Percentiles rank a stretch among this genome's conserved stretches.
Conservation (phyloP, 2,797 vertebrate genomes). For the Hippocampus kuda region DNA sequence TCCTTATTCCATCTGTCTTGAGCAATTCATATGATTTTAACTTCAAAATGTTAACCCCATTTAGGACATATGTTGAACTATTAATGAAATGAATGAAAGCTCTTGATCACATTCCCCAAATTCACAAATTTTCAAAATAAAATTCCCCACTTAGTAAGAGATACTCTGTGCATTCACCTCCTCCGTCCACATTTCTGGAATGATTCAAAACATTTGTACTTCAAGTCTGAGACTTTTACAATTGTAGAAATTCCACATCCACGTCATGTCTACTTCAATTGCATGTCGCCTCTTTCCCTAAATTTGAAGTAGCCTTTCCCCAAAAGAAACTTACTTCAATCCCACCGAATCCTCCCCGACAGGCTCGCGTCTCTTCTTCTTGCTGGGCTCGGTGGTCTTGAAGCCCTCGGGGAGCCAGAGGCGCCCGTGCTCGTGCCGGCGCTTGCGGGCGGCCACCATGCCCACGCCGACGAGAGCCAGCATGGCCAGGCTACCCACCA, state of each 20-base stretch:
- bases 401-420: constrained; percentile 99
- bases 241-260: too few relatives aligned
- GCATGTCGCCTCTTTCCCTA: constrained; percentile 18
- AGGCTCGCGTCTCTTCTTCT: constrained; percentile 94
- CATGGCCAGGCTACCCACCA: constrained; percentile 66
- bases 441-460: constrained; percentile 86
- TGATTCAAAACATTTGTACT: too few relatives aligned
- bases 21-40: background rate
- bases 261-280: too few relatives aligned
- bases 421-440: constrained; percentile 90
- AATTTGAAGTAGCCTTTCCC: constrained; percentile 21
- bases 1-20: background rate
- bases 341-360: constrained; percentile 95
- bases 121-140: background rate
- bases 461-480: constrained; percentile 77
- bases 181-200: too few relatives aligned
- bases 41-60: background rate
- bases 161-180: too few relatives aligned
- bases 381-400: constrained; percentile 90
- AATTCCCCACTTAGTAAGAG: background rate
- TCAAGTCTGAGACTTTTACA: too few relatives aligned
- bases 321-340: constrained; percentile 80
- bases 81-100: background rate
- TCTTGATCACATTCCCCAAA: too few relatives aligned
- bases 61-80: background rate